Conservation (phyloP, 2,888 invertebrate species). For the Drosophila prolongata region DNA sequence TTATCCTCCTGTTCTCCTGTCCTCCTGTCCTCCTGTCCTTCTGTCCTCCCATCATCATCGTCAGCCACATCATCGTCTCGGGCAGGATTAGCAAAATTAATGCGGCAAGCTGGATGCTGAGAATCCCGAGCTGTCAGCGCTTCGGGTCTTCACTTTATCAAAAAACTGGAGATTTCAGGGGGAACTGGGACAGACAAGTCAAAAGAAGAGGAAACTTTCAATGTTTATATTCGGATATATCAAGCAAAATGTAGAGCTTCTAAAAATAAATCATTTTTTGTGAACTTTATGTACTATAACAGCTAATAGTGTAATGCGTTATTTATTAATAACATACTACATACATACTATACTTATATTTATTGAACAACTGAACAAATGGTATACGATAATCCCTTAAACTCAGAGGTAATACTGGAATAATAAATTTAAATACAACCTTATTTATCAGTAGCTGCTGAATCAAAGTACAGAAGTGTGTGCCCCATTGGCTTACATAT, state of each 20-base stretch:
- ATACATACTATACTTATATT: no score
- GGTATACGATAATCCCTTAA: no score
- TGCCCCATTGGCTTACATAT: conserved; percentile 9
- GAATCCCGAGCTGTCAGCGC: conserved; percentile 62
- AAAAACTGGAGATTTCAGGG: background rate
- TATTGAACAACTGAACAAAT: no score
- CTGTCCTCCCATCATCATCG: conserved; percentile 29
- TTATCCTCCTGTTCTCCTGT: conserved; percentile 23
- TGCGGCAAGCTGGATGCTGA: conserved; percentile 60
- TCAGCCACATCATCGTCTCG: conserved; percentile 43
- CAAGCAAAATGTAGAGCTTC: no score
- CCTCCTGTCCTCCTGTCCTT: conserved; percentile 13
- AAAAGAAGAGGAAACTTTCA: background rate
- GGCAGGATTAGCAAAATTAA: conserved; percentile 72
- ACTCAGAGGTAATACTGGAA: no score
- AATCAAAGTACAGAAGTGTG: background rate
- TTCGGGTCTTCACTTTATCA: conserved; percentile 64
- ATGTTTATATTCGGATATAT: background rate
- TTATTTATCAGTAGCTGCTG: background rate
- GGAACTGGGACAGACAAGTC: background rate
- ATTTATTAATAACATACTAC: no score
- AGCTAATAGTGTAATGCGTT: no score
- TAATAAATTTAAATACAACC: no score
- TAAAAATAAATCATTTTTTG: no score
- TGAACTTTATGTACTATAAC: no score